phyloP scores from a whole-genome alignment of 2,888 invertebrate species.

The Lymantria dispar region DNA sequence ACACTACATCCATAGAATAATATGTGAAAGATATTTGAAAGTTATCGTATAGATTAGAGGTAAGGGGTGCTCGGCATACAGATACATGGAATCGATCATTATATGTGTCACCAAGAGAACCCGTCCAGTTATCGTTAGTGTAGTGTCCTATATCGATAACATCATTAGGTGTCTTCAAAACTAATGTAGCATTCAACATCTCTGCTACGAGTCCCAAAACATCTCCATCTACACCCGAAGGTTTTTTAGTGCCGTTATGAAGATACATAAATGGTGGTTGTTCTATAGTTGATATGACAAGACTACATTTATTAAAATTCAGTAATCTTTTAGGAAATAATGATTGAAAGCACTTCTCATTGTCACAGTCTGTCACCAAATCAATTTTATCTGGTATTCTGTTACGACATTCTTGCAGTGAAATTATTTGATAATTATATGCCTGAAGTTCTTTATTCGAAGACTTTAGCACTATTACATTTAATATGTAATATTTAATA shows the following conservation, averaged over 20 bases:
- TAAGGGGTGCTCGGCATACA: conserved; percentile 49
- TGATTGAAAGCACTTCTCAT: conserved; percentile 38
- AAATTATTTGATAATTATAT: conserved; percentile 41
- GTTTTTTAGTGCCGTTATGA: conserved; percentile 34
- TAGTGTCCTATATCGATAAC: conserved; percentile 39
- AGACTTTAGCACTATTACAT: conserved; percentile 45
- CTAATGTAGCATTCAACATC: conserved; percentile 51
- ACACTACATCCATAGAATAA: conserved; percentile 55
- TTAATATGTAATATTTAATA: conserved; percentile 34
- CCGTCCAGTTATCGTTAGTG: conserved; percentile 55
- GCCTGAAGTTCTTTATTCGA: conserved; percentile 24
- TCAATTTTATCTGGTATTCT: conserved; percentile 36
- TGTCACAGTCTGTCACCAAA: conserved; percentile 29
- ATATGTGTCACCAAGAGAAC: conserved; percentile 54
- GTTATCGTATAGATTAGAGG: conserved; percentile 45
- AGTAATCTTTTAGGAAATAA: conserved; percentile 43
- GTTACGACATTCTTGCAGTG: conserved; percentile 43
- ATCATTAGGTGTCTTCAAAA: conserved; percentile 40
- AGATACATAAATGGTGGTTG: conserved; percentile 59
- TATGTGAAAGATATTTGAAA: conserved; percentile 60
- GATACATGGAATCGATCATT: conserved; percentile 49
- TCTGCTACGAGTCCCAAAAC: conserved; percentile 43
- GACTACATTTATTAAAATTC: conserved; percentile 46
- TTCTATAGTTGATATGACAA: conserved; percentile 51
- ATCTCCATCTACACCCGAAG: conserved; percentile 52